Evolutionary conservation across 2,888 invertebrate genomes (phyloP).

Genomic region (Microplitis manilae): DNA sequence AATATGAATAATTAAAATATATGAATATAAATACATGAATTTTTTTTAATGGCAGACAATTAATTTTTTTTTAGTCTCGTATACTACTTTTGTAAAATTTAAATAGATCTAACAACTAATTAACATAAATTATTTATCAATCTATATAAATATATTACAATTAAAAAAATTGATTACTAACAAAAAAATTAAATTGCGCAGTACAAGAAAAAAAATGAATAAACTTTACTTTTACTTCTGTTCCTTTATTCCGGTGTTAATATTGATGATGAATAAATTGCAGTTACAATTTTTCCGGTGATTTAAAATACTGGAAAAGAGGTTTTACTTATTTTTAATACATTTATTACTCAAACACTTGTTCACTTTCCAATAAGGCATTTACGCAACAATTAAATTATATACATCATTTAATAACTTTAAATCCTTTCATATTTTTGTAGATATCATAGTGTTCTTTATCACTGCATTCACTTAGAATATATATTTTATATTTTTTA

Average conservation of each 20-base stretch:
- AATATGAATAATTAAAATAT: not conserved
- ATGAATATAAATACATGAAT: not conserved
- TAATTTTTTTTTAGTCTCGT: not conserved
- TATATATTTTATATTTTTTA: slow-evolving; percentile 11
- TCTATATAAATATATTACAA: slow-evolving; percentile 26
- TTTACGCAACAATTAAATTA: slow-evolving; percentile 43
- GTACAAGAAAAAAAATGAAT: slow-evolving; percentile 16
- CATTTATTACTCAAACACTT: slow-evolving; percentile 38
- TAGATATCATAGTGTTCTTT: not conserved
- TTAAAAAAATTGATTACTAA: slow-evolving; percentile 19
- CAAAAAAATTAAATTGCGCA: slow-evolving; percentile 29
- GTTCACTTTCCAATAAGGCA: slow-evolving; percentile 48
- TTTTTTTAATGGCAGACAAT: not conserved
- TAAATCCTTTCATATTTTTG: slow-evolving; percentile 1
- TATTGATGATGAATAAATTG: not conserved
- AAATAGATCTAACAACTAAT: not conserved
- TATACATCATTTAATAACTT: slow-evolving; percentile 38
- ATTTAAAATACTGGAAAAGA: not conserved
- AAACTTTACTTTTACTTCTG: slow-evolving; percentile 31
- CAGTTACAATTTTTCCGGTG: not conserved
- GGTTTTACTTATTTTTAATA: slow-evolving; percentile 36
- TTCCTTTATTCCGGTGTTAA: slow-evolving; percentile 21
- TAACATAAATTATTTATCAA: not conserved
- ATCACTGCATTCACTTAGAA: not conserved
- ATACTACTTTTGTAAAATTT: not conserved